phyloP scores from a whole-genome alignment of 1,140 invertebrate species.

The Drosophila obscura region DNA sequence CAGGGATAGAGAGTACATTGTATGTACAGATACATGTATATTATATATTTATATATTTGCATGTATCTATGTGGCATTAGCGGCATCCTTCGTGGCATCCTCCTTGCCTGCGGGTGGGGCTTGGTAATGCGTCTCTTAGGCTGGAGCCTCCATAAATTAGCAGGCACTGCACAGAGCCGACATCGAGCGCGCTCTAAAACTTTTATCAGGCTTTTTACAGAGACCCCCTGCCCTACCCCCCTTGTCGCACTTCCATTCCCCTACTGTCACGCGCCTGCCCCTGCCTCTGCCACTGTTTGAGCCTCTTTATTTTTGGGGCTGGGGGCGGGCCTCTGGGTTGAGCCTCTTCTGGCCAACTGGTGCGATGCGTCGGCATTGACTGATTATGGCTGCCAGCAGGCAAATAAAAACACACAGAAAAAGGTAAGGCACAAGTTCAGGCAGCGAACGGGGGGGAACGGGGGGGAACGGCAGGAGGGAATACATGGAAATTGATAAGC shows the following conservation, averaged over 20 bases:
- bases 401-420: constrained; percentile 60
- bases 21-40: too few relatives aligned
- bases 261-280: neutral
- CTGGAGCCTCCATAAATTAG: constrained; percentile 62
- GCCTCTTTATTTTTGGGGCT: too few relatives aligned
- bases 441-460: neutral
- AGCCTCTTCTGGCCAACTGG: constrained; percentile 34
- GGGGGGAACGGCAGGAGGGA: neutral
- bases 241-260: neutral
- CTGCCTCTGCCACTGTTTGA: neutral
- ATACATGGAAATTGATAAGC: constrained; percentile 73
- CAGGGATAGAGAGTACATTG: neutral
- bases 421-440: constrained; percentile 14
- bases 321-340: neutral
- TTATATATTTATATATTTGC: too few relatives aligned
- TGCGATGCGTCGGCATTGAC: constrained; percentile 63
- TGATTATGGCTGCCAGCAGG: constrained; percentile 65
- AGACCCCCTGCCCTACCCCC: neutral
- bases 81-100: neutral
- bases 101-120: too few relatives aligned
- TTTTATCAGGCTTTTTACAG: constrained; percentile 71
- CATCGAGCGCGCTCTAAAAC: constrained; percentile 36
- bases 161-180: constrained; percentile 43
- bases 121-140: constrained; percentile 18
- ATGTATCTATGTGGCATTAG: too few relatives aligned